These are phyloP conservation scores for Aspidiotus destructor DNA, from an alignment of 2,888 invertebrate species.

Conservation along the genomic window DNA sequence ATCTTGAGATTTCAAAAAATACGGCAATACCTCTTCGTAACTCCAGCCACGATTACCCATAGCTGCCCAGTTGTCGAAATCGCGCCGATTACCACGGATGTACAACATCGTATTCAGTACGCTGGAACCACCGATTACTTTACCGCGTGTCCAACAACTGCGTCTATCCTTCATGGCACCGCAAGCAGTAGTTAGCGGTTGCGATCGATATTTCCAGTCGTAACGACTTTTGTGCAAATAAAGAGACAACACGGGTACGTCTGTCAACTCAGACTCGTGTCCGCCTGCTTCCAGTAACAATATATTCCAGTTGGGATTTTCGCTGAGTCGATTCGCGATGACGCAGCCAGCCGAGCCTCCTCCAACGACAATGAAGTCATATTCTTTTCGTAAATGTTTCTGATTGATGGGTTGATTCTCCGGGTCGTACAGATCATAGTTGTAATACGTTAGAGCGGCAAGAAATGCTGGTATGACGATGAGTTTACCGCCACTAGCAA, in stretches of 20 bases:
- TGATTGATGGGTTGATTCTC: constrained; percentile 68
- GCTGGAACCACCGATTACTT: constrained; percentile 55
- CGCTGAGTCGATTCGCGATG: constrained; percentile 68
- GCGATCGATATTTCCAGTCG: constrained; percentile 85
- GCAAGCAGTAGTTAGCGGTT: constrained; percentile 72
- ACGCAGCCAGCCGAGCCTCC: constrained; percentile 79
- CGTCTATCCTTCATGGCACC: constrained; percentile 76
- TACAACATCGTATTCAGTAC: constrained; percentile 87
- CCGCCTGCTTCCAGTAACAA: constrained; percentile 75
- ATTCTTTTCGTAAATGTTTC: constrained; percentile 54
- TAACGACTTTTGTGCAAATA: constrained; percentile 81
- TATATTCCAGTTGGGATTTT: constrained; percentile 67
- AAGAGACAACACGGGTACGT: constrained; percentile 74
- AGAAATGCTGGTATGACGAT: constrained; percentile 64
- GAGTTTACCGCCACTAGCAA: constrained; percentile 59
- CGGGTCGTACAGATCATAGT: constrained; percentile 75
- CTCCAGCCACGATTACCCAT: constrained; percentile 83
- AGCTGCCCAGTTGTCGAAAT: constrained; percentile 78
- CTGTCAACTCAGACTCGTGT: constrained; percentile 75
- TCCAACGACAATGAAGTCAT: constrained; percentile 75
- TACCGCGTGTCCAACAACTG: constrained; percentile 79
- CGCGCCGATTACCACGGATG: constrained; percentile 73
- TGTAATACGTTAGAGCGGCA: constrained; percentile 67
- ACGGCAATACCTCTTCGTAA: constrained; percentile 67
- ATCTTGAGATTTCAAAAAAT: constrained; percentile 78